Conservation (phyloP, 2,113 vertebrate species). For the Melanotaenia duboulayi region DNA sequence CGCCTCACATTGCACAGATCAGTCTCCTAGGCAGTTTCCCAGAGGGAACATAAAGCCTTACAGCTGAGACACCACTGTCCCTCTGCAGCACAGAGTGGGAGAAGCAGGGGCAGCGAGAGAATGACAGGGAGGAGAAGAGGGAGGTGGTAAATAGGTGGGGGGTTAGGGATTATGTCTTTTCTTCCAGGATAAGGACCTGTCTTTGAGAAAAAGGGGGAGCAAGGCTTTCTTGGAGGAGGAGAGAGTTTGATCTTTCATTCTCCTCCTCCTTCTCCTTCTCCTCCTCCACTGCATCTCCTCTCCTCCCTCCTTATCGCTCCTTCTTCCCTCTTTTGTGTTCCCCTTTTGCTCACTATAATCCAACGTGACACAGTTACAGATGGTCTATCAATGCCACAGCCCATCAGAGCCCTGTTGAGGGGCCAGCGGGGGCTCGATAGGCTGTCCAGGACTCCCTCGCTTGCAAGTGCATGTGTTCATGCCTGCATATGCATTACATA, state of each 20-base stretch:
- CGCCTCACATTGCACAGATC: conserved; percentile 68
- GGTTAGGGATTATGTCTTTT: conserved; percentile 79
- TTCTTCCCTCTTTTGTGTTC: conserved; percentile 81
- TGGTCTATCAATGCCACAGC: conserved; percentile 87
- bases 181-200: conserved; percentile 76
- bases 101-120: conserved; percentile 1
- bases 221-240: conserved; percentile 66
- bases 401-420: conserved; percentile 84
- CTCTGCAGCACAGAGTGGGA: conserved; percentile 53
- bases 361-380: conserved; percentile 89
- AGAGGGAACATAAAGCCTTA: conserved; percentile 76
- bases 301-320: conserved; percentile 72
- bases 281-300: conserved; percentile 45
- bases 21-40: conserved; percentile 75
- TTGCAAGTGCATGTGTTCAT: conserved; percentile 1
- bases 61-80: conserved; percentile 73
- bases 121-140: conserved; percentile 19
- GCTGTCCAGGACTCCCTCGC: conserved; percentile 70
- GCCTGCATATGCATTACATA: conserved; percentile 9
- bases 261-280: conserved; percentile 58
- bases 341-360: conserved; percentile 80
- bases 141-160: conserved; percentile 46
- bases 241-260: conserved; percentile 75
- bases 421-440: conserved; percentile 71
- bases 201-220: conserved; percentile 68